Base-by-base conservation (phyloP, 2,113 vertebrate genomes). In the Sinocyclocheilus anophthalmus region DNA sequence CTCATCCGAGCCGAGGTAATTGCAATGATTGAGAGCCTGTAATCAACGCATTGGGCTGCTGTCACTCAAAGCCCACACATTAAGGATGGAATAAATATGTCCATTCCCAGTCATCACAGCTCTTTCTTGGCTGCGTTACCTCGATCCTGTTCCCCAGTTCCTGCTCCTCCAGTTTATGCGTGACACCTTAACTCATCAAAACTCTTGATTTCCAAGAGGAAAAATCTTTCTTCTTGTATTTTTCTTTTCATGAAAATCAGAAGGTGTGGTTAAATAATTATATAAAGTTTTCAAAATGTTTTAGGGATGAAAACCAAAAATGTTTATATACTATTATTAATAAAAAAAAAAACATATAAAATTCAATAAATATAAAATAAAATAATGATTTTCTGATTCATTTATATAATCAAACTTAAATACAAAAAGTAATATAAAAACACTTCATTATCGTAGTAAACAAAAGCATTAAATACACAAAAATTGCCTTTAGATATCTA, bases 1-100 rank as follows among this genome's bases (percentile, higher is more conserved):
- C 89, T 86, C 86, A 87, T 88, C 89, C 61, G 30, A 84, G 80
- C 78, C 13, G 61, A 81, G 67, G 87, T 88, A 87, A 90, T 90
- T 88, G 88, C 89, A 72, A 76, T 88, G 87, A 90, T 87, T 86
- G 85, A 87, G 75, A 84, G 83, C 26, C 87, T 81, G 76, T 84
- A 88, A 88, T 90, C 85, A 90, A 88, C 85, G 81, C 75, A 81
- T 83, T 83, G 87, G 75, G 72, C 85, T 48, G 85, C 89, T 90
- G 87, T 90, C 89, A 90, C 48, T 83, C 82, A 85, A 81, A 70
- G 70, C 76, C 85, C 24, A 42, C 73, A 69, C 61, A 85, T 81
- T 88, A 88, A 16, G 69, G n/a, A 76, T 80, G 83, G 59, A 87
- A 85, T 59, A 76, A 86, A 86, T 24, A 81, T 55, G 45, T 88